Base-by-base conservation (phyloP, 2,888 invertebrate species). In the Toxonevra muliebris region DNA sequence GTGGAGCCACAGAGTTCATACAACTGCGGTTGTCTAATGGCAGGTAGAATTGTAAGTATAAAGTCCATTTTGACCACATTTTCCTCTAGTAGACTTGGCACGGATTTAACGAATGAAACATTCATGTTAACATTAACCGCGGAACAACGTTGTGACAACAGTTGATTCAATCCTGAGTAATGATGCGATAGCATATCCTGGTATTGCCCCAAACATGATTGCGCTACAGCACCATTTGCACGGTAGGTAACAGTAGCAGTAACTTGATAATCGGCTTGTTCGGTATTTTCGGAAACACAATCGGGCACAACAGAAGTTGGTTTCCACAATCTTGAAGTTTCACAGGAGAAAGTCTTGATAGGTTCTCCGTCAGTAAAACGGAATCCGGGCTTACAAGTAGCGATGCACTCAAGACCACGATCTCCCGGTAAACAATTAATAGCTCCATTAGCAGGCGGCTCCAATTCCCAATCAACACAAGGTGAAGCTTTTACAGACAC, bases 1-100 rank as follows among this genome's bases (percentile, higher is more conserved):
- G 97, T 97, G 1, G 96, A 95, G 13, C 97, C 97, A 80, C 97
- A 98, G 0, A 97, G 90, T 75, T 97, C 97, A 81, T 97, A 98
- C 1, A 98, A 86, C 79, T 96, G 94, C 1, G 95, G 94, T 85
- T 97, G 96, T 74, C 92, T 90, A 30, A 97, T 91, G 2, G 93
- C 92, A 1, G 97, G 97, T 61, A 92, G 89, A 58, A 98, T 92
- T 40, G 93, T 93, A 15, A 97, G 86, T 12, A 96, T 91, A 75
- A 94, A 97, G 85, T 95, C 95, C 87, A 96, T 93, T 85, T 93
- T 92, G 0, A 96, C 92, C 4, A 95, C 91, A 81, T 96, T 96
- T 82, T 95, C 95, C 78, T 95, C 94, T 1, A 94, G 80, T 13
- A 95, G 86, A 62, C 88, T 88, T n/a, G 95, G 93, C 78, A 92